Percentiles rank a stretch among this genome's conserved stretches.
These are phyloP conservation scores for Sebastes glaucus DNA, from an alignment of 2,797 vertebrate genomes.

Conservation along the genomic window DNA sequence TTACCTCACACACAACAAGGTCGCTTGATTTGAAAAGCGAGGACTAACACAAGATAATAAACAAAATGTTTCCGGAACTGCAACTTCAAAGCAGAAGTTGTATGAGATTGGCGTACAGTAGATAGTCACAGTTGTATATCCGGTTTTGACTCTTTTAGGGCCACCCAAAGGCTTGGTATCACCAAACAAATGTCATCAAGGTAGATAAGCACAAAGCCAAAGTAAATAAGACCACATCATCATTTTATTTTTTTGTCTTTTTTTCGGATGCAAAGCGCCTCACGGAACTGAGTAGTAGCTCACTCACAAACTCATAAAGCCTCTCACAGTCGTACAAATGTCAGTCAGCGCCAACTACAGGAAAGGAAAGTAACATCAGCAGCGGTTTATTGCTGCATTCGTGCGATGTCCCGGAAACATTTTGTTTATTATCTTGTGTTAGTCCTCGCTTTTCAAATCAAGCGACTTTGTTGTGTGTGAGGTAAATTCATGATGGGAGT, in stretches of 20 bases:
- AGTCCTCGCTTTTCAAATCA: constrained; percentile 37
- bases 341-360: background rate
- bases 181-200: constrained; percentile 61
- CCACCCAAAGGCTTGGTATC: constrained; percentile 69
- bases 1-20: constrained; percentile 24
- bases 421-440: too few relatives aligned
- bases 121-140: constrained; percentile 61
- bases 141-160: constrained; percentile 52
- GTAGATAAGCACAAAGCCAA: constrained; percentile 77
- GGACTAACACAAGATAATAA: constrained; percentile 26
- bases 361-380: background rate
- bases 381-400: background rate
- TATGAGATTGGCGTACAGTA: constrained; percentile 27
- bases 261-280: background rate
- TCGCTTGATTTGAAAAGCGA: constrained; percentile 44
- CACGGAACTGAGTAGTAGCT: background rate
- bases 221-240: constrained; percentile 59
- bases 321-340: background rate
- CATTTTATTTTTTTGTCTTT: background rate
- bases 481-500: background rate
- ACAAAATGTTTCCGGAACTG: constrained; percentile 41
- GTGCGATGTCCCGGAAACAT: background rate
- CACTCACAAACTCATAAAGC: background rate
- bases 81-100: constrained; percentile 58
- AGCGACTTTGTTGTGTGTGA: constrained; percentile 30